Percentiles rank a stretch among this genome's conserved stretches.
These are phyloP conservation scores for Cephus cinctus DNA, from an alignment of 1,140 invertebrate species.

Conservation along the genomic window DNA sequence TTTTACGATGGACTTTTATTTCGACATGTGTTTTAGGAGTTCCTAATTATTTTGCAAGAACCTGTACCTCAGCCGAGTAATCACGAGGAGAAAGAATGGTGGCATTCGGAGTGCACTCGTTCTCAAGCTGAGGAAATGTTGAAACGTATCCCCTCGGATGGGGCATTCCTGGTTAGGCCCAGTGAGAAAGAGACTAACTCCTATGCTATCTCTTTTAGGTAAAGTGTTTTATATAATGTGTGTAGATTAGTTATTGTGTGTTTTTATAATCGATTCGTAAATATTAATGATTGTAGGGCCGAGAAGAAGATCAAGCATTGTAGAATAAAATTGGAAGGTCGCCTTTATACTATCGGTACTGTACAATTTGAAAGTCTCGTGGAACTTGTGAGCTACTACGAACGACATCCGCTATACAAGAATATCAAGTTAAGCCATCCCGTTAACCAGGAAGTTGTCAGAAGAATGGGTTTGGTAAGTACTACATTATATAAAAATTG, in stretches of 20 bases:
- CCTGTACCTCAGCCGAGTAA: slow-evolving; percentile 94
- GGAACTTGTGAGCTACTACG: slow-evolving; percentile 88
- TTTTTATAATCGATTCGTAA: slow-evolving; percentile 10
- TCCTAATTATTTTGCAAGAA: slow-evolving; percentile 82
- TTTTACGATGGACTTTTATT: slow-evolving; percentile 11
- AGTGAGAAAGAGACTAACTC: slow-evolving; percentile 81
- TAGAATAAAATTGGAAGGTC: slow-evolving; percentile 86
- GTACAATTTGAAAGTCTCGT: slow-evolving; percentile 93
- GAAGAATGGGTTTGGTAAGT: slow-evolving; percentile 68
- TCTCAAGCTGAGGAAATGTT: slow-evolving; percentile 85
- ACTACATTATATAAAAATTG: slow-evolving; percentile 5
- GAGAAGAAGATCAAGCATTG: slow-evolving; percentile 96
- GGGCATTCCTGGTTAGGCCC: slow-evolving; percentile 88
- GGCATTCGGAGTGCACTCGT: slow-evolving; percentile 77
- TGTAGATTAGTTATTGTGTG: slow-evolving; percentile 1
- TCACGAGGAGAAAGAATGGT: slow-evolving; percentile 95
- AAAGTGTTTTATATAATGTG: slow-evolving; percentile 22
- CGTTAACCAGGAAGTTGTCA: slow-evolving; percentile 78
- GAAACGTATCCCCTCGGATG: slow-evolving; percentile 78
- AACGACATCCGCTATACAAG: slow-evolving; percentile 85
- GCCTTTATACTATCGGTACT: slow-evolving; percentile 86
- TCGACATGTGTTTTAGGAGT: slow-evolving; percentile 62
- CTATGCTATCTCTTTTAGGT: slow-evolving; percentile 95
- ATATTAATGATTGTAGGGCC: slow-evolving; percentile 61
- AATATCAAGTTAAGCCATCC: slow-evolving; percentile 85